A percentile compares a stretch with the other conserved stretches of the same genome.
phyloP scores from a whole-genome alignment of 2,888 invertebrate genomes.

The Lagria hirta region DNA sequence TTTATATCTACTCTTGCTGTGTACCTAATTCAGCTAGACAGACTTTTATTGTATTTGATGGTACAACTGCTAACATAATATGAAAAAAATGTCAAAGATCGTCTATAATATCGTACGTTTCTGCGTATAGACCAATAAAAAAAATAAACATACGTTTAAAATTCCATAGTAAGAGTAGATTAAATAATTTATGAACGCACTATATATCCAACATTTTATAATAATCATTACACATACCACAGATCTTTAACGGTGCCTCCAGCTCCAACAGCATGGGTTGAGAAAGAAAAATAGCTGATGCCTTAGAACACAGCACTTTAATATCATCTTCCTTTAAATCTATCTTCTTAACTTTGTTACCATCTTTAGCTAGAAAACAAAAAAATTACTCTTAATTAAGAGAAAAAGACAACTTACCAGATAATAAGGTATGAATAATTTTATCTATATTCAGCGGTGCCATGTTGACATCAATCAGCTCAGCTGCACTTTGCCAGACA shows the following conservation, averaged over 20 bases:
- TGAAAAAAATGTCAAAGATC: too few species aligned
- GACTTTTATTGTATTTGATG: too few species aligned
- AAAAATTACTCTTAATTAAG: not conserved
- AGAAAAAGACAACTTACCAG: constrained; percentile 30
- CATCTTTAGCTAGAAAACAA: constrained; percentile 15
- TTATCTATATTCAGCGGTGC: constrained; percentile 33
- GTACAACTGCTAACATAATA: too few species aligned
- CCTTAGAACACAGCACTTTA: constrained; percentile 40
- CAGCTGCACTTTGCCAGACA: constrained; percentile 3
- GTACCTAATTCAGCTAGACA: too few species aligned
- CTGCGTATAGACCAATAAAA: too few species aligned
- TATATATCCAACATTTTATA: too few species aligned
- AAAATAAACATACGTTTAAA: too few species aligned
- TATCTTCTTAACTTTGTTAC: constrained; percentile 36
- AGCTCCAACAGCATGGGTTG: constrained; percentile 48
- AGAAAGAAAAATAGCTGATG: constrained; percentile 40
- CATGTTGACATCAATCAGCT: constrained; percentile 7
- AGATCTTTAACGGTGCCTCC: constrained; percentile 47
- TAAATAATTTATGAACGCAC: too few species aligned
- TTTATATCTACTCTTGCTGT: too few species aligned
- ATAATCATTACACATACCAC: constrained; percentile 33
- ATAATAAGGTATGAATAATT: constrained; percentile 36
- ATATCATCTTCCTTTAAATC: constrained; percentile 42
- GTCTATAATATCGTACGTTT: too few species aligned
- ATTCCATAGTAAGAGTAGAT: too few species aligned